A percentile compares a stretch with the other conserved stretches of the same genome.
Evolutionary conservation across 2,113 vertebrate genomes (phyloP).

Genomic region (Megaleporinus macrocephalus): DNA sequence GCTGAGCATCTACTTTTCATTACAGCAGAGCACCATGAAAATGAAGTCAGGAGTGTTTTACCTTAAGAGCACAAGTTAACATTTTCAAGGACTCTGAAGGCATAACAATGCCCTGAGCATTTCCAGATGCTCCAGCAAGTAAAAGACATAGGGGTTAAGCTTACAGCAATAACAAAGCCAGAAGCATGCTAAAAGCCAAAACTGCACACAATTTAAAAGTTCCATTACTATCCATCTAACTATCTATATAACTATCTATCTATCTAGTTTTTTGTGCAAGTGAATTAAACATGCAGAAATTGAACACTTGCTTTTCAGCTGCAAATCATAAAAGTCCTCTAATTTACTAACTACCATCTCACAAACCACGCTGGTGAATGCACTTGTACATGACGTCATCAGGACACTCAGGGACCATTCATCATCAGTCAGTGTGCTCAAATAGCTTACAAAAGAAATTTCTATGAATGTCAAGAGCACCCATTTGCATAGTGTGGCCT

Average conservation of each 20-base stretch:
- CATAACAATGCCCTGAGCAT: not conserved
- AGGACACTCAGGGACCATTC: not conserved
- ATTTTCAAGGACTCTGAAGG: not conserved
- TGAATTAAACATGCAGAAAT: not conserved
- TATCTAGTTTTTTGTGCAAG: no score
- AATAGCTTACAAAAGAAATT: not conserved
- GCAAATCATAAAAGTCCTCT: not conserved
- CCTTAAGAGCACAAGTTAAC: not conserved
- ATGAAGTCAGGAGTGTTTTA: not conserved
- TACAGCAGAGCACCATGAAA: conserved; percentile 24
- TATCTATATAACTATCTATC: no score
- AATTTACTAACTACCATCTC: not conserved
- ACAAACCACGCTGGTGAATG: not conserved
- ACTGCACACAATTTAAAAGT: not conserved
- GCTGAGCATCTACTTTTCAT: conserved; percentile 17
- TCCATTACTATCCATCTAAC: no score
- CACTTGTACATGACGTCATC: not conserved
- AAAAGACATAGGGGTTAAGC: not conserved
- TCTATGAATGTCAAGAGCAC: not conserved
- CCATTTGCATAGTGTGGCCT: not conserved
- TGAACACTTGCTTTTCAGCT: not conserved
- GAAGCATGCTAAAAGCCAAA: not conserved
- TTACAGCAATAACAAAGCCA: not conserved
- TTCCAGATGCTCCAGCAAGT: not conserved
- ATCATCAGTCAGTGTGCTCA: no score